Evolutionary conservation across 1,140 invertebrate genomes (phyloP), one percentile per base, ranked within the genome.

Genomic region (Aethina tumida): DNA sequence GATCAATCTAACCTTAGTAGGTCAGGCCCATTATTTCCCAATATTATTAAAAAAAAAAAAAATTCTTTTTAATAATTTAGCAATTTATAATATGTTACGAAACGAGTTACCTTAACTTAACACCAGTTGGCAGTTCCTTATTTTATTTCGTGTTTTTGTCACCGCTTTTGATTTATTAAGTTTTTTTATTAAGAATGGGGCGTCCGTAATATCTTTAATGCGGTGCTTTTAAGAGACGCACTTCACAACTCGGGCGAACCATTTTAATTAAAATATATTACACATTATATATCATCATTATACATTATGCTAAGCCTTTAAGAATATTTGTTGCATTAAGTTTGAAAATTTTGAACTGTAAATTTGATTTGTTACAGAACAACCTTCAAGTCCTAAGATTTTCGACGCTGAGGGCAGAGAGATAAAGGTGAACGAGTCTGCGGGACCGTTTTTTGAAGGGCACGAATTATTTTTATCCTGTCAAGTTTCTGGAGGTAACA

Each of bases 1-100:
- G 48, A 79, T 90, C 47, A 90, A 89, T 60, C 68, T 91, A 32
- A 87, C 82, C 37, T 73, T 92, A 54, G 75, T 91, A 49, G 85
- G 88, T 91, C 65, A 75, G 76, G n/a, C n/a, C n/a, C n/a, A n/a
- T n/a, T n/a, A n/a, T n/a, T n/a, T n/a, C n/a, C n/a, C n/a, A n/a
- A n/a, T n/a, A n/a, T n/a, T n/a, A n/a, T n/a, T n/a, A n/a, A n/a
- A n/a, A n/a, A n/a, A n/a, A n/a, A n/a, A n/a, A n/a, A n/a, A n/a
- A n/a, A n/a, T n/a, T n/a, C n/a, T n/a, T n/a, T n/a, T n/a, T n/a
- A n/a, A n/a, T n/a, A n/a, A n/a, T n/a, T n/a, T n/a, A n/a, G n/a
- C n/a, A n/a, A n/a, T n/a, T n/a, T n/a, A n/a, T n/a, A n/a, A n/a
- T n/a, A n/a, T n/a, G n/a, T n/a, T n/a, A n/a, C n/a, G n/a, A n/a